A percentile compares a stretch with the other conserved stretches of the same genome.
Conservation (phyloP, 2,113 vertebrate genomes). For the Chaetorhynchus papuensis region DNA sequence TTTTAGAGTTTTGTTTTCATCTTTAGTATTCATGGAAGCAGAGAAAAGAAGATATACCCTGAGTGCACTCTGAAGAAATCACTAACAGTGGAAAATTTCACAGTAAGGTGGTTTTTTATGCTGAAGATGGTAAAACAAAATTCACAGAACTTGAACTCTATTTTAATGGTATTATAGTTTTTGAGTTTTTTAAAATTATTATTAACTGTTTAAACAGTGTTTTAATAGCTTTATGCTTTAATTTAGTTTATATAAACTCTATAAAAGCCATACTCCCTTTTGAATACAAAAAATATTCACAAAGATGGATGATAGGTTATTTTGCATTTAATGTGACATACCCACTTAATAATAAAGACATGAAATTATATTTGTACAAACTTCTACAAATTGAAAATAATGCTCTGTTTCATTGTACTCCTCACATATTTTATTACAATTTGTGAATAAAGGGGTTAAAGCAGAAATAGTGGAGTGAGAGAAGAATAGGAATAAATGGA, state of each 20-base stretch:
- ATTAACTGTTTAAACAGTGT: not conserved
- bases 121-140: not conserved
- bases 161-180: not conserved
- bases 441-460: not conserved
- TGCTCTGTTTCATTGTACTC: not conserved
- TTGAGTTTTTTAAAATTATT: not conserved
- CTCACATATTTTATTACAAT: not conserved
- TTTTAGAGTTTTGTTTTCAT: not conserved
- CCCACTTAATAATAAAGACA: not conserved
- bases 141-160: not conserved
- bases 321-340: not conserved
- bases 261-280: not conserved
- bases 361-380: not conserved
- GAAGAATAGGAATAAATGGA: not conserved
- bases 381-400: not conserved
- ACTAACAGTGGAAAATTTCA: not conserved
- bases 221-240: not conserved
- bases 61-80: not conserved
- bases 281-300: not conserved
- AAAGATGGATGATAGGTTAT: not conserved
- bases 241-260: not conserved
- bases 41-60: not conserved
- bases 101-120: accelerated
- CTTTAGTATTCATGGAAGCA: not conserved
- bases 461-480: not conserved